These are phyloP conservation scores for Pelochelys cantorii DNA, from an alignment of 2,797 vertebrate species.

Conservation along the genomic window DNA sequence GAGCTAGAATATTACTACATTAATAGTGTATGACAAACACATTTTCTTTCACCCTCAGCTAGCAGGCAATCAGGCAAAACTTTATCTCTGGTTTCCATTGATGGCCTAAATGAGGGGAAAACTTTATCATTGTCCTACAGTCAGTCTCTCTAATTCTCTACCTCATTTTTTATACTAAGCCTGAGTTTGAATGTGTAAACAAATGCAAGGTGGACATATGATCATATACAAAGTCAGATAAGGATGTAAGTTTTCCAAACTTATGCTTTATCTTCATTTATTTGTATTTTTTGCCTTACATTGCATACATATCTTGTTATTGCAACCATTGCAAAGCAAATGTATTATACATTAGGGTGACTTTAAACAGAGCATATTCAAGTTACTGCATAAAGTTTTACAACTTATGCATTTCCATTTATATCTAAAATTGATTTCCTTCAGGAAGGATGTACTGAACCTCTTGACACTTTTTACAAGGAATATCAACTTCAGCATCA, in stretches of 20 bases:
- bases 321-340: background rate
- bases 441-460: conserved; percentile 20
- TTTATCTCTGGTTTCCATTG: background rate
- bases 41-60: background rate
- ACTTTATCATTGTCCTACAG: background rate
- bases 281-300: background rate
- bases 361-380: conserved; percentile 48
- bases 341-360: conserved; percentile 22
- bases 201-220: background rate
- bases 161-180: background rate
- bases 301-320: background rate
- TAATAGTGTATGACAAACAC: background rate
- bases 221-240: conserved; percentile 9
- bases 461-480: conserved; percentile 35
- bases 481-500: conserved; percentile 33
- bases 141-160: background rate
- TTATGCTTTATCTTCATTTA: background rate
- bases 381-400: conserved; percentile 58
- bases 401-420: conserved; percentile 36
- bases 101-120: background rate
- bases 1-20: background rate
- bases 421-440: conserved; percentile 38
- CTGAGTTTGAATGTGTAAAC: background rate
- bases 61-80: background rate
- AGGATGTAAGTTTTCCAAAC: background rate